These are phyloP conservation scores for Tupiocoris notatus DNA, from an alignment of 2,888 invertebrate genomes.

Conservation along the genomic window DNA sequence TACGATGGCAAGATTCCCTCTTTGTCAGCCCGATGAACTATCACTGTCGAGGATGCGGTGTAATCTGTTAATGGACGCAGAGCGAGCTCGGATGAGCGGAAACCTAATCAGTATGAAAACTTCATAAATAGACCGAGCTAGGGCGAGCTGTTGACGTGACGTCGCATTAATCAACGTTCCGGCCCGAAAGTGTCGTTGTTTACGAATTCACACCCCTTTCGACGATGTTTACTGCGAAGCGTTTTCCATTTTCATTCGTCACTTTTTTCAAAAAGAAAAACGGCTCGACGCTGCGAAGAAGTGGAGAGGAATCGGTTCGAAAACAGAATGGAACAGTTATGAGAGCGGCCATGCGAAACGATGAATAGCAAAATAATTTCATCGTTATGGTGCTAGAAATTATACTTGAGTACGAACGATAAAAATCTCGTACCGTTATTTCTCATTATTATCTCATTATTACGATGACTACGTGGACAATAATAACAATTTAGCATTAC, in stretches of 20 bases:
- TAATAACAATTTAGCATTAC: no score
- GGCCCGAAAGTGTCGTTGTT: constrained; percentile 25
- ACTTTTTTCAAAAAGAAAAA: background rate
- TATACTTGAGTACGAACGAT: no score
- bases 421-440: no score
- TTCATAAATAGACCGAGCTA: constrained; percentile 30
- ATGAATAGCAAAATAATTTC: no score
- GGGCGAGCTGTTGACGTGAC: constrained; percentile 5
- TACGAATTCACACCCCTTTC: constrained; percentile 19
- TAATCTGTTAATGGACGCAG: constrained; percentile 35
- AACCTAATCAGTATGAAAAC: constrained; percentile 38
- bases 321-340: no score
- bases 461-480: no score
- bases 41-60: background rate
- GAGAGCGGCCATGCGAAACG: no score
- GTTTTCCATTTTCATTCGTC: background rate
- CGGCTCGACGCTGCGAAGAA: background rate
- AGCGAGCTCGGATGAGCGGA: constrained; percentile 31
- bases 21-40: background rate
- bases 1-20: no score
- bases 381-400: no score
- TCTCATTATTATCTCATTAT: no score
- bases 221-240: constrained; percentile 8
- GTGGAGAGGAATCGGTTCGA: no score
- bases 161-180: constrained; percentile 24